Evolutionary conservation across 2,797 vertebrate species (phyloP).

Genomic region (Delichon dasypus): DNA sequence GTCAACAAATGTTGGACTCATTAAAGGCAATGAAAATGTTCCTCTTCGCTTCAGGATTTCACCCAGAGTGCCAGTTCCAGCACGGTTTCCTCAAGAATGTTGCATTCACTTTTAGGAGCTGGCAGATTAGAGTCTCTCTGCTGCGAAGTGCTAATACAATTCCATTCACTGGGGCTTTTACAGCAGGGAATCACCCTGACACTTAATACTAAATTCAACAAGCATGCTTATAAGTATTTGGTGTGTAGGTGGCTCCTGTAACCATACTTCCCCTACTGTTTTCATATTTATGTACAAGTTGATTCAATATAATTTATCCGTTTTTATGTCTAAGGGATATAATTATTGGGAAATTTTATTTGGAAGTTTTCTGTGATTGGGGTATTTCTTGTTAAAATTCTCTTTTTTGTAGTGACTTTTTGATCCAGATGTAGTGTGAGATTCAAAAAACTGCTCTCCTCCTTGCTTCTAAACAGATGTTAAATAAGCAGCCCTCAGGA

Average conservation of each 20-base stretch:
- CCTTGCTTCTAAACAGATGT: background rate
- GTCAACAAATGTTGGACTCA: background rate
- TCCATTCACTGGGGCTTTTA: background rate
- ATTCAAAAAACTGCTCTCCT: background rate
- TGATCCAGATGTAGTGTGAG: background rate
- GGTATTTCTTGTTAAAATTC: background rate
- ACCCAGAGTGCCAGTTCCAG: background rate
- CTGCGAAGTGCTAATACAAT: background rate
- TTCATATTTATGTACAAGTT: background rate
- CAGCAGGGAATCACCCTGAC: background rate
- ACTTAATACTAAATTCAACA: background rate
- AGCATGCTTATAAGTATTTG: background rate
- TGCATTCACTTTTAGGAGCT: background rate
- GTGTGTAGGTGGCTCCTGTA: background rate
- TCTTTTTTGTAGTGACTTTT: background rate
- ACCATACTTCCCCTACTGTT: background rate
- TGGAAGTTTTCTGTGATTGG: background rate
- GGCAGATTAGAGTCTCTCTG: background rate
- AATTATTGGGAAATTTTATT: background rate
- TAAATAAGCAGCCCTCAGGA: background rate
- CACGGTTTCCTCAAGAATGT: background rate
- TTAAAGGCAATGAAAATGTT: background rate
- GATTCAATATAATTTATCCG: background rate
- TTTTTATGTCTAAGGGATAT: background rate
- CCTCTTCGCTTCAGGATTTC: background rate